A percentile compares a stretch with the other conserved stretches of the same genome.
These are phyloP conservation scores for Odontophorus gujanensis DNA, from an alignment of 2,113 vertebrate species.

Conservation along the genomic window DNA sequence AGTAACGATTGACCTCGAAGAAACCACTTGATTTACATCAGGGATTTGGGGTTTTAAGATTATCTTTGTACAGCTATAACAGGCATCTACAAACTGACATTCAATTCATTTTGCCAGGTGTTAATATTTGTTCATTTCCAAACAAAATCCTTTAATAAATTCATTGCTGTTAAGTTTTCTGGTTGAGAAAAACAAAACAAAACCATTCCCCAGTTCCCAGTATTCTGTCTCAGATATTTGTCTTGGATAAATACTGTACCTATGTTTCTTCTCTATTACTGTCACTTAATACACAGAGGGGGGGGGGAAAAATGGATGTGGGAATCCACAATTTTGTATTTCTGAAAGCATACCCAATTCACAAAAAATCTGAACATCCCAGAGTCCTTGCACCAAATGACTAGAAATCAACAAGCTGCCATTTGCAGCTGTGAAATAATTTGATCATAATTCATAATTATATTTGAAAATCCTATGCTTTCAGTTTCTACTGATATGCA, in stretches of 20 bases:
- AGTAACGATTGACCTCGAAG: not conserved
- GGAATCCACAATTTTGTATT: not conserved
- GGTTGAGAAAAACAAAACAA: not conserved
- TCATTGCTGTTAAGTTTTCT: not conserved
- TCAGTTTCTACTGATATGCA: not conserved
- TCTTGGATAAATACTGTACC: not conserved
- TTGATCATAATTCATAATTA: not conserved
- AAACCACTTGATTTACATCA: conserved; percentile 6
- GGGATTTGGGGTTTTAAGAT: not conserved
- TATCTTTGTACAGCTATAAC: not conserved
- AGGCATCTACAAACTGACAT: not conserved
- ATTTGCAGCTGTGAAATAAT: not conserved
- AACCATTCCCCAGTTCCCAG: not conserved
- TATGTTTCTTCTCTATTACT: not conserved
- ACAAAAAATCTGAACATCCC: not conserved
- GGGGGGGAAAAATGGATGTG: not conserved
- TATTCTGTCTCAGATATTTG: not conserved
- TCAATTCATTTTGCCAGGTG: not conserved
- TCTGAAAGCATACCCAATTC: not conserved
- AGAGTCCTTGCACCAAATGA: not conserved
- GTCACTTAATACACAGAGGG: rapidly evolving
- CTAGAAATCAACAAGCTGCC: not conserved
- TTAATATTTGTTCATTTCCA: not conserved
- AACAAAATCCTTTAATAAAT: not conserved
- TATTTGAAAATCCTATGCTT: not conserved